Conservation (phyloP, 1,140 invertebrate species). For the Armadillidium nasatum region DNA sequence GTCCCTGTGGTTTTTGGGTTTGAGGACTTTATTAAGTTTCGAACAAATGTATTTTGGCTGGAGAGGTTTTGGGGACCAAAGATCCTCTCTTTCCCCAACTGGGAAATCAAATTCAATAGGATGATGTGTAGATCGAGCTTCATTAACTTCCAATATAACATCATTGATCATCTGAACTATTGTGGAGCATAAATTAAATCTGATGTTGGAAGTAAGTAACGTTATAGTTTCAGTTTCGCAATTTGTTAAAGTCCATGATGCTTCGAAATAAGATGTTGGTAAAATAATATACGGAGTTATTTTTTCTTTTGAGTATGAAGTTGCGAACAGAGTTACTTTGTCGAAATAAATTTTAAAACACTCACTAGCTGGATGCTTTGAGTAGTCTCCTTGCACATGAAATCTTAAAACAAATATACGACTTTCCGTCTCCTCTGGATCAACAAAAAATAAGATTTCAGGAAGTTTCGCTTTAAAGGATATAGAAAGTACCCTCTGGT, state of each 20-base stretch:
- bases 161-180: slow-evolving; percentile 64
- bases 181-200: slow-evolving; percentile 67
- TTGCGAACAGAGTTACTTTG: slow-evolving; percentile 35
- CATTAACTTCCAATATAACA: slow-evolving; percentile 49
- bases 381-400: slow-evolving; percentile 61
- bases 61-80: slow-evolving; percentile 70
- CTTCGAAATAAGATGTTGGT: slow-evolving; percentile 67
- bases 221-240: slow-evolving; percentile 62
- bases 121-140: slow-evolving; percentile 24
- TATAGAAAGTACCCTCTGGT: slow-evolving; percentile 57
- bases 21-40: background rate
- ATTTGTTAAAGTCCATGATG: slow-evolving; percentile 59
- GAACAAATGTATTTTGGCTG: slow-evolving; percentile 46
- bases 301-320: slow-evolving; percentile 34
- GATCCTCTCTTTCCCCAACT: slow-evolving; percentile 54
- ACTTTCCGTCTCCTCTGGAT: slow-evolving; percentile 62
- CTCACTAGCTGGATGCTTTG: slow-evolving; percentile 40
- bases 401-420: slow-evolving; percentile 67
- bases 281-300: slow-evolving; percentile 52
- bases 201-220: slow-evolving; percentile 60
- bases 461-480: slow-evolving; percentile 68
- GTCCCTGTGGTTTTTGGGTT: no score
- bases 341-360: slow-evolving; percentile 37
- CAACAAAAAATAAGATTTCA: slow-evolving; percentile 71
- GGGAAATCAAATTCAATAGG: slow-evolving; percentile 29